Evolutionary conservation across 1,140 invertebrate species (phyloP).

Genomic region (Panagrolaimus sp.): DNA sequence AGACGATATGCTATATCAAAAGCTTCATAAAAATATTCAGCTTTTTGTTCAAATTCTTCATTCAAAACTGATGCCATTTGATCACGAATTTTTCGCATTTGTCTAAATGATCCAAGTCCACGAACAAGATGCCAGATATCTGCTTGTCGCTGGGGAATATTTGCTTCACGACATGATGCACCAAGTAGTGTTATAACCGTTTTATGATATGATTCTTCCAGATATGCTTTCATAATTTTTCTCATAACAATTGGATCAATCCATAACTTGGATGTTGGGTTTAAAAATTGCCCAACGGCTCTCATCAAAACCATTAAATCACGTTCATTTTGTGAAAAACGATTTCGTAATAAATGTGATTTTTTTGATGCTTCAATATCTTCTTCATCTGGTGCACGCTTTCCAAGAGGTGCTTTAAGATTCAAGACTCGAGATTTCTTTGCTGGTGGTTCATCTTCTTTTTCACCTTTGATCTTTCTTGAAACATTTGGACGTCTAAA

Average conservation of each 20-base stretch:
- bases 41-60: not conserved
- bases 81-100: slow-evolving; percentile 9
- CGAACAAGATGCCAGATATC: slow-evolving; percentile 5
- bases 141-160: not conserved
- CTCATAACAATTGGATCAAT: slow-evolving; percentile 36
- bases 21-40: not conserved
- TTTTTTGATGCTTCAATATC: slow-evolving; percentile 26
- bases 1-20: slow-evolving; percentile 2
- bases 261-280: slow-evolving; percentile 42
- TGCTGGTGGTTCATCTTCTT: not conserved
- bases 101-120: not conserved
- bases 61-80: not conserved
- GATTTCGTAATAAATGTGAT: slow-evolving; percentile 23
- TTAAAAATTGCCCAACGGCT: slow-evolving; percentile 40
- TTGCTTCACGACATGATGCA: not conserved
- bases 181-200: not conserved
- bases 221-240: slow-evolving; percentile 40
- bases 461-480: not conserved
- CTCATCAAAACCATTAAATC: slow-evolving; percentile 40
- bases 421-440: not conserved
- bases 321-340: slow-evolving; percentile 31
- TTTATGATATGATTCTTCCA: slow-evolving; percentile 22
- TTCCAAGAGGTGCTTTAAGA: not conserved
- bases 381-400: slow-evolving; percentile 25
- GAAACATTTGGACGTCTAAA: no score